Base-by-base conservation (phyloP, 2,113 vertebrate species). In the Eulemur rufifrons region DNA sequence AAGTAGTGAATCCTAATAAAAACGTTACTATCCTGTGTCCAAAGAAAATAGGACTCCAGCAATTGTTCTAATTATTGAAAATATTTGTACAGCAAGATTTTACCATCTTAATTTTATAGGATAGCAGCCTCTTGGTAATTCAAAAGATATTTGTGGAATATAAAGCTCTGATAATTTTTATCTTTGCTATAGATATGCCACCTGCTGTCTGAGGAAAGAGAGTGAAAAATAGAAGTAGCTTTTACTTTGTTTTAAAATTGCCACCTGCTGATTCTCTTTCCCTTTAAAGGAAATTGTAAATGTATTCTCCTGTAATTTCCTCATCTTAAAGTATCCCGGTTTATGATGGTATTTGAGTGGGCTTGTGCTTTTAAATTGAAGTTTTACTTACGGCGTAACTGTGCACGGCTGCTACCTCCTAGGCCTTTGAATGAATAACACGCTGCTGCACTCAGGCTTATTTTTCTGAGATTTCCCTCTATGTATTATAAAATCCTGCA, bases 211-310 rank as follows among this genome's bases (percentile, higher is more conserved):
- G 83, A 96, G 86, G 50, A 20, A 96, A 95, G 37, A 89, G 61
- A 84, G 23, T 63, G 37, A 88, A 77, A 96, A 91, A 85, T n/a
- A 96, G 71, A 95, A 94, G 47, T 68, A 56, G 89, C 64, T 80
- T 86, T 97, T 84, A 89, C 91, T 97, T 97, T 89, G 86, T 97
- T 95, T 97, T 97, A 97, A 97, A 95, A 96, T 93, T 87, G 74
- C 93, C 86, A 77, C 95, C 92, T 97, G 92, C 94, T 97, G 97
- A 90, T 93, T 84, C 78, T 81, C 37, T 76, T 91, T 89, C 52
- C 92, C 86, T 39, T 93, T 93, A 96, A 82, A 94, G 92, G 96
- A 97, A 97, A 96, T 77, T 71, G 86, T 96, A 23, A 95, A 81
- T 86, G 59, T 95, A 32, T 91, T 96, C 89, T 86, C 64, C 86